Conservation (phyloP, 64 coral and sea anemone genomes). For the Stichodactyla helianthus region DNA sequence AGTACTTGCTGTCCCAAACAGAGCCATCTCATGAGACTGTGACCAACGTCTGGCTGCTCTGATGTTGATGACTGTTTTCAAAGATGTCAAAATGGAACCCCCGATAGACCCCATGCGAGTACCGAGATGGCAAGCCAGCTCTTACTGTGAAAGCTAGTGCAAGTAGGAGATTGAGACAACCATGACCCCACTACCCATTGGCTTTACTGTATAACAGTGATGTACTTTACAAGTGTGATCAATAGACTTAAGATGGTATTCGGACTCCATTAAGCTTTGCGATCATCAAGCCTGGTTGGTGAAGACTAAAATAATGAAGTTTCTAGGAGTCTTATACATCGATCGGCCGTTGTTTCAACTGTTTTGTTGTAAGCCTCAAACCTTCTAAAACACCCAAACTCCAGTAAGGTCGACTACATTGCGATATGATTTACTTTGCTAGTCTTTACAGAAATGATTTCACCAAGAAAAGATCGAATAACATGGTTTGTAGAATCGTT, state of each 20-base stretch:
- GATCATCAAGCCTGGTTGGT: not conserved
- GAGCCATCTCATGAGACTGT: not conserved
- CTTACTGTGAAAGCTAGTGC: not conserved
- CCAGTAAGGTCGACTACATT: too few relatives aligned
- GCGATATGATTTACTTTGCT: too few relatives aligned
- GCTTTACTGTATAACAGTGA: constrained; percentile 5
- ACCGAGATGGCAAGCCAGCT: not conserved
- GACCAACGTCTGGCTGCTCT: not conserved
- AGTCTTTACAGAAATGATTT: too few relatives aligned
- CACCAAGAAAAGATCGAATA: too few relatives aligned
- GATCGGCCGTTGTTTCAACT: too few relatives aligned
- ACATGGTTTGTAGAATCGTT: too few relatives aligned
- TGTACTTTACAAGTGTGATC: not conserved
- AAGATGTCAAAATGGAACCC: not conserved
- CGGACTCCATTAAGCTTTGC: not conserved
- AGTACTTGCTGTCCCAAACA: not conserved
- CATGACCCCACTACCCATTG: not conserved
- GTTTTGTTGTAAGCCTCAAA: too few relatives aligned
- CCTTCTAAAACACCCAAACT: too few relatives aligned
- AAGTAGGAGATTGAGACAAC: not conserved
- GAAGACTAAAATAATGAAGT: constrained; percentile 3
- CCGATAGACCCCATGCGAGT: not conserved
- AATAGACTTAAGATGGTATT: not conserved
- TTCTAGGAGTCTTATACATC: not conserved
- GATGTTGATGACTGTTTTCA: not conserved